Percentiles rank a stretch among this genome's conserved stretches.
Evolutionary conservation across 2,888 invertebrate species (phyloP).

Genomic region (Coleophora flavipennella): DNA sequence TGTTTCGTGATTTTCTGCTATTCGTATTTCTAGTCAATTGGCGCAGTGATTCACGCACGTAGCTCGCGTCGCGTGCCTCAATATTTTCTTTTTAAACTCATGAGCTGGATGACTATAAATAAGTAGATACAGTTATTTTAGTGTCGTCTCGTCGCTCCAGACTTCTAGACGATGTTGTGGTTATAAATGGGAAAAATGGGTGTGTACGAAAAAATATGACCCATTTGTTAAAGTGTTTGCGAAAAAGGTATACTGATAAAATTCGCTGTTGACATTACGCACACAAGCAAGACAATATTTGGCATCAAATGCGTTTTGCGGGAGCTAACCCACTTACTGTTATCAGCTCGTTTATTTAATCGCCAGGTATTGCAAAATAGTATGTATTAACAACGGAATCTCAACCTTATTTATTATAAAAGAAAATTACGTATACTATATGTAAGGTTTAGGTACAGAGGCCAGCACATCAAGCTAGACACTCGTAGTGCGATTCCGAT

Average conservation of each 20-base stretch:
- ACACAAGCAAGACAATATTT: constrained; percentile 49
- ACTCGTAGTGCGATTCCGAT: no score
- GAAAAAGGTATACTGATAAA: constrained; percentile 52
- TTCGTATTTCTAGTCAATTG: no score
- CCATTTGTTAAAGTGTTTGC: constrained; percentile 48
- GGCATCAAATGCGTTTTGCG: constrained; percentile 48
- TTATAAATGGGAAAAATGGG: constrained; percentile 25
- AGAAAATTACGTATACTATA: no score
- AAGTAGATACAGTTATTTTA: constrained; percentile 41
- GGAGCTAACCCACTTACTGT: constrained; percentile 63
- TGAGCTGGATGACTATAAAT: constrained; percentile 26
- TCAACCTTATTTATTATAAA: no score
- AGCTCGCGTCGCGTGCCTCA: constrained; percentile 37
- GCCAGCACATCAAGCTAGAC: no score
- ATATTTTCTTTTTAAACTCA: constrained; percentile 44
- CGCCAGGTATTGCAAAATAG: constrained; percentile 46
- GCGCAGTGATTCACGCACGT: no score
- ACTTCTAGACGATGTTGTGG: constrained; percentile 38
- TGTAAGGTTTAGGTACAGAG: no score
- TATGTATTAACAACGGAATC: no score
- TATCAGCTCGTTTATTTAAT: constrained; percentile 61
- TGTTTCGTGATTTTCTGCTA: no score
- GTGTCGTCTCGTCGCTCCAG: constrained; percentile 32
- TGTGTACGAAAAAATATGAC: constrained; percentile 49
- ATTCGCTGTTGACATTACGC: constrained; percentile 57